These are phyloP conservation scores for Conus betulinus DNA, from an alignment of 1,140 invertebrate genomes.

Conservation along the genomic window DNA sequence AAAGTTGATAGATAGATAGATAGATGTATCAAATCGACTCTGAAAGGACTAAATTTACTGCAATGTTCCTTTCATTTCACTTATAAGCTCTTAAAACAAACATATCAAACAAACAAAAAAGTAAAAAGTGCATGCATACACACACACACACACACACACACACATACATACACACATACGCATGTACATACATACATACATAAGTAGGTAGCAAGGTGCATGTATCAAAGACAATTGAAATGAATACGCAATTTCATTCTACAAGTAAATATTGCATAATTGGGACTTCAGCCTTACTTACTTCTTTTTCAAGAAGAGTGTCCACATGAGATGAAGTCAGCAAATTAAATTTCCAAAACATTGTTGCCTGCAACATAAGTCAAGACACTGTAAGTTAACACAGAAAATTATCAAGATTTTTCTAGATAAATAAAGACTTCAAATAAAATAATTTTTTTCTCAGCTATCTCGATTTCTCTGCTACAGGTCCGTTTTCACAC, in stretches of 20 bases:
- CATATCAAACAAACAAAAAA: neutral
- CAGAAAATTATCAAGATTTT: too few relatives aligned
- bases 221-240: too few relatives aligned
- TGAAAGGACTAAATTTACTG: too few relatives aligned
- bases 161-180: neutral
- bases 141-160: neutral
- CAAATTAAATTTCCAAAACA: conserved; percentile 90
- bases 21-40: too few relatives aligned
- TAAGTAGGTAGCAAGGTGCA: neutral
- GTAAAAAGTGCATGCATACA: too few relatives aligned
- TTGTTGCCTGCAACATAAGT: conserved; percentile 66
- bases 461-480: too few relatives aligned
- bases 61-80: too few relatives aligned
- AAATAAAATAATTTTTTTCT: neutral
- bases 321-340: conserved; percentile 85
- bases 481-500: too few relatives aligned
- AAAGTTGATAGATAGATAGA: too few relatives aligned
- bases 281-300: conserved; percentile 70
- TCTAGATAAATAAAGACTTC: neutral
- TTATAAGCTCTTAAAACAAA: too few relatives aligned
- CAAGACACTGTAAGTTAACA: neutral
- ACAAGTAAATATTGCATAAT: too few relatives aligned
- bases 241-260: too few relatives aligned
- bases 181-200: neutral
- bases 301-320: conserved; percentile 85